Conservation (phyloP, 2,888 invertebrate species). For the Cosmia pyralina region DNA sequence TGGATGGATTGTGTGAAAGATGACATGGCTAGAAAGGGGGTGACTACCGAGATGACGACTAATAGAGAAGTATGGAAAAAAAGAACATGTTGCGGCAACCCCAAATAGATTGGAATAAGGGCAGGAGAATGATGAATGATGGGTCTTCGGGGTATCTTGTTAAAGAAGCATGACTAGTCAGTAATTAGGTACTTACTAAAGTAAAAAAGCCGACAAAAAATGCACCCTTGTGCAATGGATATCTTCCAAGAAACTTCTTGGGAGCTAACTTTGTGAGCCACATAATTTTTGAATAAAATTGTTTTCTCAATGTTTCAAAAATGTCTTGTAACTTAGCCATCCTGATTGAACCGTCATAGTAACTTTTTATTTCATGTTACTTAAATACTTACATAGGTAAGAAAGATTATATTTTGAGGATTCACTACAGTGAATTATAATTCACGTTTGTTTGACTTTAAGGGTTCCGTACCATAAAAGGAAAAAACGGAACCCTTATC, state of each 20-base stretch:
- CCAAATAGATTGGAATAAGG: no score
- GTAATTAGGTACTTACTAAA: conserved; percentile 44
- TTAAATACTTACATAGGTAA: background rate
- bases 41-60: no score
- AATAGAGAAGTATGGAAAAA: no score
- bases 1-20: no score
- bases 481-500: no score
- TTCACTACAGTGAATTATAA: background rate
- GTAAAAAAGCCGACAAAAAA: conserved; percentile 41
- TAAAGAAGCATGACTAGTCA: background rate
- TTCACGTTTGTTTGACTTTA: no score
- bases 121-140: no score
- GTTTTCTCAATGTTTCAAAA: background rate
- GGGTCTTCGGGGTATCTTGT: background rate
- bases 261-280: conserved; percentile 39
- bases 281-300: conserved; percentile 24
- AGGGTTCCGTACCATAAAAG: no score
- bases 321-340: conserved; percentile 20
- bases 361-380: background rate
- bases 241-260: conserved; percentile 40
- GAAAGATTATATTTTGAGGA: background rate
- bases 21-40: no score
- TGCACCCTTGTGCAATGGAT: conserved; percentile 34
- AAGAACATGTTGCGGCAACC: no score
- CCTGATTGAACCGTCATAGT: conserved; percentile 32